These are phyloP conservation scores for Parapsyche elsis DNA, from an alignment of 1,140 invertebrate species.

Conservation along the genomic window DNA sequence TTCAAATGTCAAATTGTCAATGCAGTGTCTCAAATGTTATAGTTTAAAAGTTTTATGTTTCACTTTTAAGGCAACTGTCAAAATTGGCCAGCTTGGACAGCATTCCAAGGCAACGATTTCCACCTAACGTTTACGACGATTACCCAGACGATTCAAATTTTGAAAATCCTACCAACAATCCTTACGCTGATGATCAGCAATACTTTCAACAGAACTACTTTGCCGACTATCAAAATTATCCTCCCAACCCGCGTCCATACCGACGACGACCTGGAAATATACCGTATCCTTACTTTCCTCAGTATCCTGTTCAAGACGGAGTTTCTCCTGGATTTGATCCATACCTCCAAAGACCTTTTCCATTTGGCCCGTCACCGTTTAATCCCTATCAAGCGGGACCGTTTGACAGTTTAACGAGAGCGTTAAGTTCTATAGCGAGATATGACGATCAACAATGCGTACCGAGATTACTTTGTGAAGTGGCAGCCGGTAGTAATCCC, in stretches of 20 bases:
- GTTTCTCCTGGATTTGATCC: constrained; percentile 15
- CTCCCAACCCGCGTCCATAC: constrained; percentile 12
- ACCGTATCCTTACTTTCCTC: constrained; percentile 34
- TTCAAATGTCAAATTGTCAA: constrained; percentile 23
- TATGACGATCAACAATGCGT: constrained; percentile 83
- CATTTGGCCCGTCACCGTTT: constrained; percentile 15
- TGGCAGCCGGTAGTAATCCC: constrained; percentile 73
- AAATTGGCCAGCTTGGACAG: constrained; percentile 41
- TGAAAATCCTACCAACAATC: constrained; percentile 21
- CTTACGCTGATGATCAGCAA: constrained; percentile 21
- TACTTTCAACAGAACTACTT: background rate
- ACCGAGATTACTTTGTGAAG: constrained; percentile 80
- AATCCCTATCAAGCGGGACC: constrained; percentile 37
- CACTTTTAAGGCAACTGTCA: constrained; percentile 41
- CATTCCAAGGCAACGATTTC: constrained; percentile 45
- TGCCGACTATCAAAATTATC: constrained; percentile 10
- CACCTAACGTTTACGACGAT: constrained; percentile 18
- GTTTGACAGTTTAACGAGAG: constrained; percentile 62
- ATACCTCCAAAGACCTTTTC: constrained; percentile 32
- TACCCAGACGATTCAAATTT: constrained; percentile 32
- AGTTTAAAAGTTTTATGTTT: constrained; percentile 10
- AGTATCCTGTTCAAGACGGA: constrained; percentile 37
- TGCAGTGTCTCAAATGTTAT: background rate
- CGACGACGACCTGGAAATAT: constrained; percentile 45
- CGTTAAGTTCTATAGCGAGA: constrained; percentile 76